A percentile compares a stretch with the other conserved stretches of the same genome.
phyloP scores from a whole-genome alignment of 2,888 invertebrate genomes.

The Octonoba sinensis region DNA sequence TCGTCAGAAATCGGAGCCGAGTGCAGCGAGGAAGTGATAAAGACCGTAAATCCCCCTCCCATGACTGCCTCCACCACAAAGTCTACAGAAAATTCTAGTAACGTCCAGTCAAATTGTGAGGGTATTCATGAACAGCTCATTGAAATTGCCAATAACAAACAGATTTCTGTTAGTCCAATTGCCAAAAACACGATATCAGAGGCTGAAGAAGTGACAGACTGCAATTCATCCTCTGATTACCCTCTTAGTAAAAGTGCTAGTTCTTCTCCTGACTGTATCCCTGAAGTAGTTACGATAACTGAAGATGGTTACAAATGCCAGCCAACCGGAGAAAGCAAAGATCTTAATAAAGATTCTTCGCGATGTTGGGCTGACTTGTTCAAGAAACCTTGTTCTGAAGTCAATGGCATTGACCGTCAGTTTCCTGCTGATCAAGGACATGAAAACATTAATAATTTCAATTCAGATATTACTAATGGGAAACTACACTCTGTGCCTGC shows the following conservation, averaged over 20 bases:
- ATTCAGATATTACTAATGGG: slow-evolving; percentile 42
- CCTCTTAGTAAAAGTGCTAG: slow-evolving; percentile 32
- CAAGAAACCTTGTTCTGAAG: slow-evolving; percentile 47
- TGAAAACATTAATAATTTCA: slow-evolving; percentile 20
- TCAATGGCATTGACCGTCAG: slow-evolving; percentile 51
- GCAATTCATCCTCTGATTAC: slow-evolving; percentile 36
- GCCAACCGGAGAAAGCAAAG: slow-evolving; percentile 6
- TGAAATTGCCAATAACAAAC: slow-evolving; percentile 1
- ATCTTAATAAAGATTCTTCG: slow-evolving; percentile 13
- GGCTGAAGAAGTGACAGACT: slow-evolving; percentile 29
- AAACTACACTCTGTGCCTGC: slow-evolving; percentile 51
- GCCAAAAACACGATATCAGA: slow-evolving; percentile 47
- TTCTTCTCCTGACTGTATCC: slow-evolving; percentile 36
- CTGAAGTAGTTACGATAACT: slow-evolving; percentile 8
- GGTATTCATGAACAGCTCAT: slow-evolving; percentile 9
- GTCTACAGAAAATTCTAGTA: slow-evolving; percentile 2
- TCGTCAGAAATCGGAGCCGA: neutral
- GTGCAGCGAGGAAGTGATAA: slow-evolving; percentile 8
- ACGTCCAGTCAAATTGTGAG: slow-evolving; percentile 49
- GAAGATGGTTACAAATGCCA: slow-evolving; percentile 14
- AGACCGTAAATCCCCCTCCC: slow-evolving; percentile 8
- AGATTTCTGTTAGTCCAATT: slow-evolving; percentile 6
- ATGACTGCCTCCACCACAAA: neutral
- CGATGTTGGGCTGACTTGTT: slow-evolving; percentile 61
- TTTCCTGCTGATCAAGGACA: neutral